These are phyloP conservation scores for Drosophila falleni DNA, from an alignment of 2,888 invertebrate genomes.

Conservation along the genomic window DNA sequence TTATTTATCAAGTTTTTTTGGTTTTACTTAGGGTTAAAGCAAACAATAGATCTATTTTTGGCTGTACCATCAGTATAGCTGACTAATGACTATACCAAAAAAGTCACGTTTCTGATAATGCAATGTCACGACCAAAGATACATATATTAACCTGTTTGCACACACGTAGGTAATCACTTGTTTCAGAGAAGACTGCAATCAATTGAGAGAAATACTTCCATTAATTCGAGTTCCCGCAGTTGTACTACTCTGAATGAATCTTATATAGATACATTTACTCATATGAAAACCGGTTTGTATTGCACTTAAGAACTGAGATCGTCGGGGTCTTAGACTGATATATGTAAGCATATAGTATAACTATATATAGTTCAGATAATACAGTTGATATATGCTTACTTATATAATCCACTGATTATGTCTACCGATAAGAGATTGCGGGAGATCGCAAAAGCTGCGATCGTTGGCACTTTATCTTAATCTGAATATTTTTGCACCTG, in stretches of 20 bases:
- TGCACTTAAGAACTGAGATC: conserved; percentile 9
- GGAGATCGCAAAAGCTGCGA: conserved; percentile 19
- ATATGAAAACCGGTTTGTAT: conserved; percentile 3
- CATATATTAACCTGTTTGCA: background rate
- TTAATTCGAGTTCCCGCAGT: background rate
- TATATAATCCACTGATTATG: conserved; percentile 36
- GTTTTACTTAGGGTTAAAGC: background rate
- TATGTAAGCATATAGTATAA: background rate
- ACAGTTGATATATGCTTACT: conserved; percentile 2
- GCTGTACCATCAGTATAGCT: conserved; percentile 1
- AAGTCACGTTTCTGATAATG: conserved; percentile 16
- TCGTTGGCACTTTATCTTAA: conserved; percentile 36
- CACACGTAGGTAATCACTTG: background rate
- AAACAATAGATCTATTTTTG: background rate
- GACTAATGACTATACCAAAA: conserved; percentile 10
- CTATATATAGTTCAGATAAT: conserved; percentile 13
- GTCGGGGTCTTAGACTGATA: conserved; percentile 1
- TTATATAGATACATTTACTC: background rate
- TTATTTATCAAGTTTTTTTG: background rate
- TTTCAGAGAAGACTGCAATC: conserved; percentile 5
- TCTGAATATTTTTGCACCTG: conserved; percentile 32
- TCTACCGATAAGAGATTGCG: conserved; percentile 36
- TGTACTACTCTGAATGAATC: conserved; percentile 9
- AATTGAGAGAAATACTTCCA: conserved; percentile 19
- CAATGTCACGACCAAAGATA: background rate